Percentiles rank a stretch among this genome's conserved stretches.
Evolutionary conservation across 2,797 vertebrate species (phyloP).

Genomic region (Takifugu ocellatus): DNA sequence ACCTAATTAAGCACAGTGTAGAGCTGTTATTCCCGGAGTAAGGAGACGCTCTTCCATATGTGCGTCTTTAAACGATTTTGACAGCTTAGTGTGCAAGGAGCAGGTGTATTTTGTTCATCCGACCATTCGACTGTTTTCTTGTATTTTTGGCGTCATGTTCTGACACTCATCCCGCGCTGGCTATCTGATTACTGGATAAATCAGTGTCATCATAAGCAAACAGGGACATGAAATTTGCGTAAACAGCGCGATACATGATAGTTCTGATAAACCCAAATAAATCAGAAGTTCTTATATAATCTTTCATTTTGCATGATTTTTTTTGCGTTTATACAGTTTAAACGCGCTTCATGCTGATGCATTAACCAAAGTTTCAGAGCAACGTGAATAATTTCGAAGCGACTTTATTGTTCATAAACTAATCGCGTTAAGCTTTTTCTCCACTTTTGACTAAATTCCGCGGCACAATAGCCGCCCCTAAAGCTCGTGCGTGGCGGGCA

Average conservation of each 20-base stretch:
- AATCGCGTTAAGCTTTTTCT: slow-evolving; percentile 23
- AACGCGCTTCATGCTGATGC: not conserved
- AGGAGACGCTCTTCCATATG: slow-evolving; percentile 64
- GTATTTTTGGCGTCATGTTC: slow-evolving; percentile 61
- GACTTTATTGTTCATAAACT: not conserved
- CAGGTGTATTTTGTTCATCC: slow-evolving; percentile 73
- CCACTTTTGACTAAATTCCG: slow-evolving; percentile 40
- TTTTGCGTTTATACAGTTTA: not conserved
- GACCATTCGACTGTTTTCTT: slow-evolving; percentile 60
- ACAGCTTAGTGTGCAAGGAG: slow-evolving; percentile 75
- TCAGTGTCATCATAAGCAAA: slow-evolving; percentile 17
- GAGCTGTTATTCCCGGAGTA: slow-evolving; percentile 27
- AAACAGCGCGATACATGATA: not conserved
- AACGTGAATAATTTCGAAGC: not conserved
- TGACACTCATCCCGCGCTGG: slow-evolving; percentile 13
- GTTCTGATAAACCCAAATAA: not conserved
- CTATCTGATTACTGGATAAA: slow-evolving; percentile 35
- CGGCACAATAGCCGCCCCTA: slow-evolving; percentile 49
- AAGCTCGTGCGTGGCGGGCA: slow-evolving; percentile 58
- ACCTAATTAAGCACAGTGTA: slow-evolving; percentile 63
- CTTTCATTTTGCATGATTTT: not conserved
- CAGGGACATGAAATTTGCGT: not conserved
- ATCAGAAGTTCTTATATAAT: too few relatives aligned
- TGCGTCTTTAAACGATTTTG: slow-evolving; percentile 71
- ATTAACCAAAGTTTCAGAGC: not conserved